A percentile compares a stretch with the other conserved stretches of the same genome.
Evolutionary conservation across 2,113 vertebrate species (phyloP).

Genomic region (Dolichotis patagonum): DNA sequence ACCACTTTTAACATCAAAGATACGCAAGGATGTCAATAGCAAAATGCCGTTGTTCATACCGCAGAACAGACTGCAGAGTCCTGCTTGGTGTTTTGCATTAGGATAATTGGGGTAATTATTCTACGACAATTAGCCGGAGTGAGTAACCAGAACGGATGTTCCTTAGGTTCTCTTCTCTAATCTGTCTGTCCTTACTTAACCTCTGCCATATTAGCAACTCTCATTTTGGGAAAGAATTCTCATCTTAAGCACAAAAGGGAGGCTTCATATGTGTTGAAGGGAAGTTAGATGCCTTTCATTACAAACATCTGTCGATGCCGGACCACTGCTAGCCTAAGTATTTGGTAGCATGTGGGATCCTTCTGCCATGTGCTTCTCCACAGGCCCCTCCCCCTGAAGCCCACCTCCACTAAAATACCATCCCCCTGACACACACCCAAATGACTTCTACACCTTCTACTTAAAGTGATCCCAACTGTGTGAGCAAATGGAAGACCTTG

Average conservation of each 20-base stretch:
- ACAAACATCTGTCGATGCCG: not conserved
- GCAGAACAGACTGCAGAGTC: not conserved
- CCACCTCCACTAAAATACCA: not conserved
- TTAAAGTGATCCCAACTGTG: not conserved
- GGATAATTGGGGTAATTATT: conserved; percentile 12
- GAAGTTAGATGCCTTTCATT: not conserved
- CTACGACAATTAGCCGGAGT: conserved; percentile 24
- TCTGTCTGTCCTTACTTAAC: not conserved
- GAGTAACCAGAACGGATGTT: not conserved
- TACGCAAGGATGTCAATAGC: not conserved
- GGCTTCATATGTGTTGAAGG: not conserved
- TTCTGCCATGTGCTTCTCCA: not conserved
- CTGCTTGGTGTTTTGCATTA: not conserved
- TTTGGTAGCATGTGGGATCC: not conserved
- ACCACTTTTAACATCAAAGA: not conserved
- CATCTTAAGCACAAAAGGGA: not conserved
- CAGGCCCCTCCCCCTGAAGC: not conserved
- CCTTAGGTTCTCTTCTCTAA: not conserved
- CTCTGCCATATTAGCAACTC: not conserved
- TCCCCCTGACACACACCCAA: not conserved
- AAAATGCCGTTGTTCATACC: conserved; percentile 16
- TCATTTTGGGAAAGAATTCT: not conserved
- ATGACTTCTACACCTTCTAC: not conserved
- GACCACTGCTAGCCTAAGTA: not conserved
- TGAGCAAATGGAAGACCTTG: not conserved